Evolutionary conservation across 2,888 invertebrate species (phyloP).

Genomic region (Villa cingulata): DNA sequence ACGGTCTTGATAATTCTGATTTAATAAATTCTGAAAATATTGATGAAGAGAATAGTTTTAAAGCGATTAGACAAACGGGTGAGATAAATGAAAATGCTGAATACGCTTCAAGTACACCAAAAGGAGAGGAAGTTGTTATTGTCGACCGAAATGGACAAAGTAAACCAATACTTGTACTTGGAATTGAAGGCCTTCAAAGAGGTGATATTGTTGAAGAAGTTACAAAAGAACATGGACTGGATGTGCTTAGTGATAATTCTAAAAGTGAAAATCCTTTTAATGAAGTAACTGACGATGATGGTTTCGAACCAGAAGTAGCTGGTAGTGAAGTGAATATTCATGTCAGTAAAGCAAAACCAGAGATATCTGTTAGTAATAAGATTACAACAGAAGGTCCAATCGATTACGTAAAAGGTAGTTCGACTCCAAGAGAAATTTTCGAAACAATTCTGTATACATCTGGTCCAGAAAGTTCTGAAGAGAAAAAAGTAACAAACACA

Average conservation of each 20-base stretch:
- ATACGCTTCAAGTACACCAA: neutral
- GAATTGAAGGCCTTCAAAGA: conserved; percentile 36
- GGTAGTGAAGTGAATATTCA: conserved; percentile 29
- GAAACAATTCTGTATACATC: conserved; percentile 6
- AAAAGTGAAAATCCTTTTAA: neutral
- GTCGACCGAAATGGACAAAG: conserved; percentile 13
- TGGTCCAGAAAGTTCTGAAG: neutral
- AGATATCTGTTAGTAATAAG: neutral
- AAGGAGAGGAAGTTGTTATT: conserved; percentile 14
- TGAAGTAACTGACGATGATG: neutral
- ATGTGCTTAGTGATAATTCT: neutral
- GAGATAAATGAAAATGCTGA: neutral
- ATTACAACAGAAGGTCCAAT: neutral
- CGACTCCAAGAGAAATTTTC: neutral
- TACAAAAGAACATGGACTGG: neutral
- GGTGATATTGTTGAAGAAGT: conserved; percentile 19
- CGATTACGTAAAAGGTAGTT: neutral
- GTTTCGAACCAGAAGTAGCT: conserved; percentile 26
- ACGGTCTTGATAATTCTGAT: conserved; percentile 11
- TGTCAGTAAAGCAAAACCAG: neutral
- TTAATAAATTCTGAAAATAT: conserved; percentile 2
- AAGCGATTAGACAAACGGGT: conserved; percentile 11
- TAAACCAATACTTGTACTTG: conserved; percentile 33
- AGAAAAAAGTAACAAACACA: neutral
- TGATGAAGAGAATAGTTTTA: conserved; percentile 10